Base-by-base conservation (phyloP, 2,113 vertebrate species). In the Chionis minor region DNA sequence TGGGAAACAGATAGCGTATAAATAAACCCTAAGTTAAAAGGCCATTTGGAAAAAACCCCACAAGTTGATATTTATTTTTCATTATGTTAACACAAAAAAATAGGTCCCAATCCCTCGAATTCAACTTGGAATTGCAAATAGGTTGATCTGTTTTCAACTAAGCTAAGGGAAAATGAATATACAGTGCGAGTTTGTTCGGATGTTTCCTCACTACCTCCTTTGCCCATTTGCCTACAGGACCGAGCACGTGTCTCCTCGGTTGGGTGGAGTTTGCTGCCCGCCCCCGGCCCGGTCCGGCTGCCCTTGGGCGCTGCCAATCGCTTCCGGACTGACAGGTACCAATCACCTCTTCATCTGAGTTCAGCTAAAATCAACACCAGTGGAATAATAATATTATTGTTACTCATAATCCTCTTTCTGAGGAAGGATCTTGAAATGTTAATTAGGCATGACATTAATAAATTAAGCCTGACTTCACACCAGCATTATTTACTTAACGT, bases 391-490 rank as follows among this genome's bases (percentile, higher is more conserved):
- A 83, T 51, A 88, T 58, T 83, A 65, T 38, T 85, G 81, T 66
- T 56, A 40, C 38, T 63, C 81, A 94, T 79, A 92, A 94, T 82
- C 78, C 89, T 55, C 86, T 92, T 95, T 82, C 84, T 66, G 84
- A 77, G 71, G 86, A 69, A 33, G 78, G 81, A 73, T 35, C 81
- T 75, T 9, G 5, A 63, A 11, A 35, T 3, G 66, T 6, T 89
- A 94, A 96, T 95, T 95, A 90, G 85, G 90, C 58, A 3, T 80
- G 95, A 87, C 77, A 38, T 38, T 87, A 85, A 94, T 65, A 87
- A 95, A 95, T 83, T 28, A 77, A 92, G 18, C 74, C 92, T 83
- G 73, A 47, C 54, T 75, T 87, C 86, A 42, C 52, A 38, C 8
- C 84, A 28, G 80, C 35, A 66, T 65, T 66, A 4, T 63, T 90